Base-by-base conservation (phyloP, 2,888 invertebrate genomes). In the Ariolimax columbianus region DNA sequence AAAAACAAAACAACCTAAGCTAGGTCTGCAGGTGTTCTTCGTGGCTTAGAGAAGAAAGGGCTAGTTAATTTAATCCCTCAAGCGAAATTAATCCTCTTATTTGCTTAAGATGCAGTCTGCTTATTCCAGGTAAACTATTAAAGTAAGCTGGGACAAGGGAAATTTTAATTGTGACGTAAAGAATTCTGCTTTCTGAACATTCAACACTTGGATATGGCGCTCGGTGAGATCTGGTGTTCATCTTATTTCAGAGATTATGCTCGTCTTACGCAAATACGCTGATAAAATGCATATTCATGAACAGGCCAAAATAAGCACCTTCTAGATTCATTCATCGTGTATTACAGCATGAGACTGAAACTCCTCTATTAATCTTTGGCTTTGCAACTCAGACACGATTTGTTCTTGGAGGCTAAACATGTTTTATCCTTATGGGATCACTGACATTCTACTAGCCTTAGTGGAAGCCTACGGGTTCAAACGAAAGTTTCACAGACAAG, bases 1-100 rank as follows among this genome's bases (percentile, higher is more conserved):
- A n/a, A n/a, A n/a, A n/a, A n/a, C n/a, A n/a, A n/a, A n/a, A n/a
- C n/a, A n/a, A n/a, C n/a, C 30, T 9, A n/a, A 73, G 9, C 7
- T 17, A 23, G 4, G 30, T 17, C 73, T 43, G 40, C 73, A 73
- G 43, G 73, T 43, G 73, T 73, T 43, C 73, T 40, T 26, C 73
- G n/a, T 17, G 47, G 26, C 17, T 11, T 26, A 26, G 17, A 2
- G 43, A 73, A 0, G 26, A 70, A 38, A 70, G 40, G n/a, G 40
- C n/a, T n/a, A 6, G 73, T 43, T 47, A 43, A 73, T 73, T 9
- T 43, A 73, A 73, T 43, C 73, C 14, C 4, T 26, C 73, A 47
- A 73, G 43, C n/a, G 73, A 43, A n/a, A 47, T 43, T 73, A 73
- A 73, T 73, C 73, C 73, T n/a, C 73, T 73, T 43, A 73, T 73